These are phyloP conservation scores for Clarias pachynema DNA, from an alignment of 2,797 vertebrate genomes.

Conservation along the genomic window DNA sequence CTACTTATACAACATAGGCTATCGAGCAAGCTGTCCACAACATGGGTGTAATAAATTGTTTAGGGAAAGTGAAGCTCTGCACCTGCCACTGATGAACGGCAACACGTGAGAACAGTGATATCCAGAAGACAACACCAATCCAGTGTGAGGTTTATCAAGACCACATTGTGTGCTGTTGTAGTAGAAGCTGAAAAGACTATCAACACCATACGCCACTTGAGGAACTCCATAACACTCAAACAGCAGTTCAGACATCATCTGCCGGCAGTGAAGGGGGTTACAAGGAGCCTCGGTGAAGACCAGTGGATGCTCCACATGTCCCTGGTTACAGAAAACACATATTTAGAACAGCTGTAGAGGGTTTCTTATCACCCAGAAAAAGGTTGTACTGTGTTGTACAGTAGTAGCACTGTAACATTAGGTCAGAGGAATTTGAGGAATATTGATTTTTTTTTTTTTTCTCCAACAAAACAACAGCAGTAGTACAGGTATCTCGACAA, in stretches of 20 bases:
- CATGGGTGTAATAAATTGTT: background rate
- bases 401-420: background rate
- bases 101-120: slow-evolving; percentile 94
- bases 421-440: too few relatives aligned
- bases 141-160: slow-evolving; percentile 70
- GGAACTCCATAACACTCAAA: slow-evolving; percentile 94
- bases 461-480: too few relatives aligned
- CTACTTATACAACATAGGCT: background rate
- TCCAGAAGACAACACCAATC: slow-evolving; percentile 89
- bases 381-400: background rate
- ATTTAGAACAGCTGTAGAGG: too few relatives aligned
- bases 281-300: slow-evolving; percentile 92
- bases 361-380: background rate
- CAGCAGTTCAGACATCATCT: slow-evolving; percentile 96
- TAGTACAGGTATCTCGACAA: too few relatives aligned
- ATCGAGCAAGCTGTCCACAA: background rate
- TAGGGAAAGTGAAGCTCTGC: slow-evolving; percentile 48
- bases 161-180: slow-evolving; percentile 72
- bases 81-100: slow-evolving; percentile 92
- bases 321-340: slow-evolving; percentile 69
- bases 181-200: slow-evolving; percentile 90
- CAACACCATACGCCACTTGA: slow-evolving; percentile 89
- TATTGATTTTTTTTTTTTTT: too few relatives aligned
- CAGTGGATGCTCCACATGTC: slow-evolving; percentile 87
- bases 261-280: slow-evolving; percentile 91